Evolutionary conservation across 2,113 vertebrate genomes (phyloP).

Genomic region (Cichladusa arquata): DNA sequence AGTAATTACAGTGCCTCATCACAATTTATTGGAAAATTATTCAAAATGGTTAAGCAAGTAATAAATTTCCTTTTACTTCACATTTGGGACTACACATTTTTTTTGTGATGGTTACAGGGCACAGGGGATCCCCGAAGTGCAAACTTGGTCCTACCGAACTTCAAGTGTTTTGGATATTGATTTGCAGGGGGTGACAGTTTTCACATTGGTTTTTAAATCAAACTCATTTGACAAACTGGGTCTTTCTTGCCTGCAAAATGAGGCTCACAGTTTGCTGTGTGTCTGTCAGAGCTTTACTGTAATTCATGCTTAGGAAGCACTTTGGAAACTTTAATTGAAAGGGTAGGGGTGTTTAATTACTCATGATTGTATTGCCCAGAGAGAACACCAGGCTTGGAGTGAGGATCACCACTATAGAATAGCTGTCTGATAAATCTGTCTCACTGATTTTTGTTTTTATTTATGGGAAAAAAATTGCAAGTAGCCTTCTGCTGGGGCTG

Average conservation of each 20-base stretch:
- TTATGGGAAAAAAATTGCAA: not conserved
- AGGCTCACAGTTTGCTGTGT: not conserved
- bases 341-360: not conserved
- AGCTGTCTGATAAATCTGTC: not conserved
- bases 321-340: not conserved
- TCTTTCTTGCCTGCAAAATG: not conserved
- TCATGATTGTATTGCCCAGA: not conserved
- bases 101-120: fast-evolving
- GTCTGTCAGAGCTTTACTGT: not conserved
- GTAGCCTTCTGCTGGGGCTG: not conserved
- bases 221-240: not conserved
- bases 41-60: not conserved
- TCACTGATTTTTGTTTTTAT: not conserved
- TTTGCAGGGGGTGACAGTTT: not conserved
- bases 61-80: not conserved
- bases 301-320: not conserved
- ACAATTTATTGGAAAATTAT: slow-evolving; percentile 1
- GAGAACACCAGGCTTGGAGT: not conserved
- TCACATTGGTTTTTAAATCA: not conserved
- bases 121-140: not conserved
- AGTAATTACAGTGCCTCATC: slow-evolving; percentile 10
- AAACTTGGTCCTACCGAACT: not conserved
- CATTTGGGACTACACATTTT: not conserved
- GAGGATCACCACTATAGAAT: not conserved
- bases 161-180: not conserved